These are phyloP conservation scores for Drosophila saltans DNA, from an alignment of 1,140 invertebrate species.

Conservation along the genomic window DNA sequence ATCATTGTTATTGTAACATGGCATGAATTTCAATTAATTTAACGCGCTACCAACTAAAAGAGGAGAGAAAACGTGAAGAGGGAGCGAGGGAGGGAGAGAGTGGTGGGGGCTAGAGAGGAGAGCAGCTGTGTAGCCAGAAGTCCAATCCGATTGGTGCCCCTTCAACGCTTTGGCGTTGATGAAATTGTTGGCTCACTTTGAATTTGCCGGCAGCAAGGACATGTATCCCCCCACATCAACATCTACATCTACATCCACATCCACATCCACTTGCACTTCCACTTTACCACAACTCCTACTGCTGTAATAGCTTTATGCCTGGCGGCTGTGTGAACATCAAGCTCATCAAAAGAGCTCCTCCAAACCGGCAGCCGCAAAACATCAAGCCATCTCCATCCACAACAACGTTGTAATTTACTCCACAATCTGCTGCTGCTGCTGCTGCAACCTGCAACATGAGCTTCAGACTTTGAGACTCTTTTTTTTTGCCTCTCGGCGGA, in stretches of 20 bases:
- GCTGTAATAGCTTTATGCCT: slow-evolving; percentile 79
- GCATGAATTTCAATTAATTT: slow-evolving; percentile 82
- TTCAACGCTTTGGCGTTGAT: slow-evolving; percentile 72
- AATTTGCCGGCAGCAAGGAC: slow-evolving; percentile 80
- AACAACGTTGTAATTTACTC: slow-evolving; percentile 55
- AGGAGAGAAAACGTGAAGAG: neutral
- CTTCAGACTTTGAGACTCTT: slow-evolving; percentile 18
- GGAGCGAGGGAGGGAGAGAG: slow-evolving; percentile 5
- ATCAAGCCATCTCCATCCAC: slow-evolving; percentile 25
- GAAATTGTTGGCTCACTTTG: slow-evolving; percentile 81
- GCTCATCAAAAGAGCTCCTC: slow-evolving; percentile 59
- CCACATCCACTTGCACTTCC: neutral
- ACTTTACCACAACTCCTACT: neutral
- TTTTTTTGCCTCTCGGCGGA: slow-evolving; percentile 33
- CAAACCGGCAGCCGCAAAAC: slow-evolving; percentile 37
- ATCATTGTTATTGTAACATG: slow-evolving; percentile 81
- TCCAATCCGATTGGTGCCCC: slow-evolving; percentile 24
- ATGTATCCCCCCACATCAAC: slow-evolving; percentile 34
- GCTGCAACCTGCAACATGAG: slow-evolving; percentile 25
- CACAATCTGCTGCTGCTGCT: slow-evolving; percentile 25
- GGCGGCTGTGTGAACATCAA: slow-evolving; percentile 82
- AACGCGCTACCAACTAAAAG: slow-evolving; percentile 60
- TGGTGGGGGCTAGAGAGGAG: neutral
- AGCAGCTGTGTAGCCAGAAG: neutral
- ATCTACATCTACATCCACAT: neutral